phyloP scores from a whole-genome alignment of 2,113 vertebrate genomes.

The Lamprotornis superbus region DNA sequence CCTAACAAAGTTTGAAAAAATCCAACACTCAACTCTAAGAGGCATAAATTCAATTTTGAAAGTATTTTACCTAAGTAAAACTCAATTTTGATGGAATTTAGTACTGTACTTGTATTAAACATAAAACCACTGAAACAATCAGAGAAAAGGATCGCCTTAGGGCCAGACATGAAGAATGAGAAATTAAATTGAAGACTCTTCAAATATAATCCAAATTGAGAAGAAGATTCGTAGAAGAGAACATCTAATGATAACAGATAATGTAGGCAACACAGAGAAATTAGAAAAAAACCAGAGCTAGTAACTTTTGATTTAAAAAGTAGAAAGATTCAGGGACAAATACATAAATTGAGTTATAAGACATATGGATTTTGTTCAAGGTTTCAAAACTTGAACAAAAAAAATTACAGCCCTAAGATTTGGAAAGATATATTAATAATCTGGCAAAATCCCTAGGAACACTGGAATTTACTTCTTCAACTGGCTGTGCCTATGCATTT shows the following conservation, averaged over 20 bases:
- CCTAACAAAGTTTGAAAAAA: background rate
- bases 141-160: background rate
- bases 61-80: constrained; percentile 19
- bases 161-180: background rate
- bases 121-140: background rate
- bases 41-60: constrained; percentile 18
- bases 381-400: background rate
- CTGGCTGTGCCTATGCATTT: background rate
- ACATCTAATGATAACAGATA: background rate
- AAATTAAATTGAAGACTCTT: background rate
- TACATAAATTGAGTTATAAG: background rate
- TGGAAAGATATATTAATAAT: background rate
- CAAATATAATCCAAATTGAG: constrained; percentile 7
- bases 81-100: background rate
- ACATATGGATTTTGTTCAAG: background rate
- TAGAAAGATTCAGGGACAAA: background rate
- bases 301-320: background rate
- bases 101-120: background rate
- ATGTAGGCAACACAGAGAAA: background rate
- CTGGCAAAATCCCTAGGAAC: background rate
- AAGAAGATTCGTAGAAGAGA: background rate
- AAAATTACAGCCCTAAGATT: background rate
- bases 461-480: background rate
- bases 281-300: background rate
- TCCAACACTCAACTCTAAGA: background rate